Evolutionary conservation across 2,797 vertebrate genomes (phyloP).

Genomic region (Channa striata): DNA sequence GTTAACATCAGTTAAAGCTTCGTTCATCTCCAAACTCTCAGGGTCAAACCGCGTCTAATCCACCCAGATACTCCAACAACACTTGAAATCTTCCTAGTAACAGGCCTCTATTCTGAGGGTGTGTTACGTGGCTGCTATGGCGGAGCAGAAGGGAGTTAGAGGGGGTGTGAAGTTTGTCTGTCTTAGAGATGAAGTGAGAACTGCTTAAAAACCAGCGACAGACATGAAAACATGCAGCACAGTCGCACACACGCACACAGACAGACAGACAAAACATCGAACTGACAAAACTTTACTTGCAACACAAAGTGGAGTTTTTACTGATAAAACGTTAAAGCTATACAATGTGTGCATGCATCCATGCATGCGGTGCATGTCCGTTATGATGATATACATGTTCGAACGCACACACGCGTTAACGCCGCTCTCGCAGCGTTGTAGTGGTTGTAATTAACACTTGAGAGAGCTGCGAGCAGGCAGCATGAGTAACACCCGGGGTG

Average conservation of each 20-base stretch:
- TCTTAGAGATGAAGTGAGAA: conserved; percentile 60
- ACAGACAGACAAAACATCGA: not conserved
- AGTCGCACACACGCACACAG: not conserved
- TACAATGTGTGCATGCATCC: too few relatives aligned
- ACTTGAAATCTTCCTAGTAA: conserved; percentile 70
- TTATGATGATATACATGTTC: too few relatives aligned
- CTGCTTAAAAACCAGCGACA: conserved; percentile 63
- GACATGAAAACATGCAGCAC: conserved; percentile 20
- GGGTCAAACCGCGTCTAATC: too few relatives aligned
- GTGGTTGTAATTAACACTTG: conserved; percentile 75
- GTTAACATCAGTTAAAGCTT: too few relatives aligned
- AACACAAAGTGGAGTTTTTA: not conserved
- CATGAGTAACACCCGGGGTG: conserved; percentile 69
- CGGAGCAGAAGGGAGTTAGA: conserved; percentile 30
- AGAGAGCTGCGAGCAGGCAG: conserved; percentile 64
- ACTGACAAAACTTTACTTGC: conserved; percentile 2
- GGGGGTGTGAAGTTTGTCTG: conserved; percentile 71
- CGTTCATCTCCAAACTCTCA: too few relatives aligned
- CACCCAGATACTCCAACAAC: conserved; percentile 43
- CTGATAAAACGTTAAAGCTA: not conserved
- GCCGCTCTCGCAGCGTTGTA: conserved; percentile 51
- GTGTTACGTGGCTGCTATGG: conserved; percentile 37
- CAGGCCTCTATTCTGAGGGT: conserved; percentile 68
- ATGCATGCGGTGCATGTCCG: too few relatives aligned
- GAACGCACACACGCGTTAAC: conserved; percentile 12